Evolutionary conservation across 2,888 invertebrate genomes (phyloP), one percentile per base, ranked within the genome.

Genomic region (Venustoraphidia nigricollis): DNA sequence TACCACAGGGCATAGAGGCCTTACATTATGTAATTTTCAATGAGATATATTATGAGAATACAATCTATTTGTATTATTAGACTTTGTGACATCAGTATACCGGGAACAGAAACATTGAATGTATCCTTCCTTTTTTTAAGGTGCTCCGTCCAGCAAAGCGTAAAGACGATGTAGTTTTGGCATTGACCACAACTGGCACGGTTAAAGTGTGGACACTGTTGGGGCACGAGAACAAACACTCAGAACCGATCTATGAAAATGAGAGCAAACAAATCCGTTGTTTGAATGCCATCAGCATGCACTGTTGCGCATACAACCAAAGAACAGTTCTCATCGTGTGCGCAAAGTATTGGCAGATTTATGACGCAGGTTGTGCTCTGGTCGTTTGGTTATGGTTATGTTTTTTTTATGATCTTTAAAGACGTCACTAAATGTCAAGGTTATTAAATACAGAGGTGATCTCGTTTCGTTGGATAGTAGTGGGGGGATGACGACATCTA

Each of bases 181-280:
- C 93, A 2, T 79, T 96, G 46, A 93, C 95, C 6, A 94, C 94
- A 34, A 92, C 94, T 10, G 96, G 96, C 1, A 91, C 91, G 47
- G 94, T 96, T 0, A 96, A 96, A 71, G 92, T 96, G 0, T 96
- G 96, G 96, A 94, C 94, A 0, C 73, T 96, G 4, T 72, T 86
- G 36, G 92, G 91, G 3, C 84, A 84, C 55, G 94, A 94, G 62
- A 83, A 84, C 60, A 90, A 89, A 57, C 83, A 84, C 58, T 81
- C 83, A 0, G 88, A 90, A 57, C 88, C 89, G 0, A 79, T 95
- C 40, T 94, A 90, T 64, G 98, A 98, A 66, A 86, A 96, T 64
- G 98, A 99, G 63, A 95, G 95, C 44, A 98, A 97, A 63, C 92
- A 95, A 61, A 90, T 98, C 45, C 81, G 92, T 2, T 93, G 95